These are phyloP conservation scores for Tylochromis polylepis DNA, from an alignment of 2,113 vertebrate genomes.

Conservation along the genomic window DNA sequence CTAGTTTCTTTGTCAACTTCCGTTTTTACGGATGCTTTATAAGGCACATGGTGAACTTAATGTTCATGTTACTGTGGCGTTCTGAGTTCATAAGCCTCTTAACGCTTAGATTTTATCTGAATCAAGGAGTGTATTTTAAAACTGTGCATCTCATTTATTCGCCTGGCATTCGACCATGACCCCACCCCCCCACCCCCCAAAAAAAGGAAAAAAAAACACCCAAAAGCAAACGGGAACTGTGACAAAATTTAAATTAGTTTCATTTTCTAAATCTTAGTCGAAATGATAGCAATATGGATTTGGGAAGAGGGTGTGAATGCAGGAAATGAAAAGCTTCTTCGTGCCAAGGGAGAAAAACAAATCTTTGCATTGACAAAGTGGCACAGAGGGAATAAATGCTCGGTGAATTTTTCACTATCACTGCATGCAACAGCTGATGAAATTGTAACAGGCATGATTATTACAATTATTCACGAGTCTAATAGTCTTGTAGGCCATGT, in stretches of 20 bases:
- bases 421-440: constrained; percentile 7
- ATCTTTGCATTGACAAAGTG: background rate
- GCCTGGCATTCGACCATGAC: constrained; percentile 1
- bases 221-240: constrained; percentile 15
- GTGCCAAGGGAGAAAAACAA: background rate
- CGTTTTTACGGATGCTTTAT: background rate
- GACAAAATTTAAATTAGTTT: constrained; percentile 41
- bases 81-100: background rate
- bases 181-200: background rate
- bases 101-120: constrained; percentile 1
- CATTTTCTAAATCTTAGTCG: constrained; percentile 18
- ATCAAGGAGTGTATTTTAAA: background rate
- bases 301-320: background rate
- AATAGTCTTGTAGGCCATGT: background rate
- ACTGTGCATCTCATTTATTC: constrained; percentile 21
- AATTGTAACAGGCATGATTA: constrained; percentile 21
- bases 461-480: constrained; percentile 33
- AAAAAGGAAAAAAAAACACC: background rate
- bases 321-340: constrained; percentile 27
- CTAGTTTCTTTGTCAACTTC: background rate
- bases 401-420: constrained; percentile 11
- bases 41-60: background rate
- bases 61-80: background rate
- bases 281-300: constrained; percentile 31
- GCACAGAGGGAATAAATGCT: constrained; percentile 14